phyloP scores from a whole-genome alignment of 2,888 invertebrate species.

The Cantharis nigra region DNA sequence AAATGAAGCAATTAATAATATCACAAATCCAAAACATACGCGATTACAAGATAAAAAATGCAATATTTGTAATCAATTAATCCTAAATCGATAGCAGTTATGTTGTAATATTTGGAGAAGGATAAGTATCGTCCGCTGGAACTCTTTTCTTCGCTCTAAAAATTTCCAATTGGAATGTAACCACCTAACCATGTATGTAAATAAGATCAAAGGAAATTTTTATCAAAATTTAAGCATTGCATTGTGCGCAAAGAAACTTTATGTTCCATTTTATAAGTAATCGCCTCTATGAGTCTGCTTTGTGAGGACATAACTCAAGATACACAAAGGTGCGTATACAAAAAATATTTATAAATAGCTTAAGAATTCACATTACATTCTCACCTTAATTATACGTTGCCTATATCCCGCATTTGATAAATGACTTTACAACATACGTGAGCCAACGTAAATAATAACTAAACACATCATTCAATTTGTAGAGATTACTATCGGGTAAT shows the following conservation, averaged over 20 bases:
- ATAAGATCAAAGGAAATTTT: background rate
- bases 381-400: conserved; percentile 1
- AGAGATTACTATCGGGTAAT: background rate
- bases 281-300: background rate
- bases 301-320: background rate
- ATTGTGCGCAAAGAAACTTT: background rate
- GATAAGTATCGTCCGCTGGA: too few species aligned
- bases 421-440: background rate
- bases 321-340: background rate
- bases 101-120: background rate
- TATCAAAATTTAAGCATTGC: background rate
- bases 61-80: background rate
- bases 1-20: background rate
- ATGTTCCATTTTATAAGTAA: background rate
- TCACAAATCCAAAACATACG: background rate
- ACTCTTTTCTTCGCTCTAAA: background rate
- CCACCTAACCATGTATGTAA: background rate
- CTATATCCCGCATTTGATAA: background rate
- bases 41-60: background rate
- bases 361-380: background rate
- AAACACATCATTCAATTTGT: background rate
- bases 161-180: background rate
- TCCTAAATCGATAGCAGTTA: background rate
- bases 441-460: background rate
- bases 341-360: background rate